Base-by-base conservation (phyloP, 2,888 invertebrate genomes). In the Bruchidius siliquastri region DNA sequence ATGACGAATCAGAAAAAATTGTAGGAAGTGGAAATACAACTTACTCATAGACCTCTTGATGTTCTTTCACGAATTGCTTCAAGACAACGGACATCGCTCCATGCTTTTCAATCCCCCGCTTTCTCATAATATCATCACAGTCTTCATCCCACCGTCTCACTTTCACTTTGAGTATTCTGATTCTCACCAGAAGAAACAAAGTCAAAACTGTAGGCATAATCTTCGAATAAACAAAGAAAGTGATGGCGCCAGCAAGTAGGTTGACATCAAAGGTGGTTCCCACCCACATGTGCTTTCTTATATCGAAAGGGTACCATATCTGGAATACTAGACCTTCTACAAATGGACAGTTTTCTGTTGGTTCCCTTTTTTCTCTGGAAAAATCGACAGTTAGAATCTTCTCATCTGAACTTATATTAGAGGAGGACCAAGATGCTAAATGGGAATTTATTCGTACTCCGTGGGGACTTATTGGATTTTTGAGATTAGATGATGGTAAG, bases 241-340 rank as follows among this genome's bases (percentile, higher is more conserved):
- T 69, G 18, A 76, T 71, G 0, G 69, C 72, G 21, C 71, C 70
- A 30, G 71, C 67, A 30, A 75, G 68, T 10, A 73, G 69, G 20
- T 71, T 22, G 10, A 26, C 32, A 30, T 76, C 76, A 70, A 73
- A 72, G 10, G 68, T 13, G 13, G 67, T 67, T 6, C 72, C 70
- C 22, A 75, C 30, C 76, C 76, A 76, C 20, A 68, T 20, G 69
- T 73, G 70, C 0, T 76, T 71, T 18, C 67, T 49, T 0, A 73
- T 71, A 18, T 71, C 71, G 67, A 75, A 76, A 0, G 75, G 74
- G 67, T 72, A 71, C 76, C 74, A 74, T 20, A 75, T 71, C 67
- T 76, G 73, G 30, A 72, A 76, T 20, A 72, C 68, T n/a, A 71
- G 21, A 18, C 74, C 73, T 22, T 71, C 72, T 0, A 69, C 69